Conservation (phyloP, 2,113 vertebrate species). For the Pycnonotus jocosus region DNA sequence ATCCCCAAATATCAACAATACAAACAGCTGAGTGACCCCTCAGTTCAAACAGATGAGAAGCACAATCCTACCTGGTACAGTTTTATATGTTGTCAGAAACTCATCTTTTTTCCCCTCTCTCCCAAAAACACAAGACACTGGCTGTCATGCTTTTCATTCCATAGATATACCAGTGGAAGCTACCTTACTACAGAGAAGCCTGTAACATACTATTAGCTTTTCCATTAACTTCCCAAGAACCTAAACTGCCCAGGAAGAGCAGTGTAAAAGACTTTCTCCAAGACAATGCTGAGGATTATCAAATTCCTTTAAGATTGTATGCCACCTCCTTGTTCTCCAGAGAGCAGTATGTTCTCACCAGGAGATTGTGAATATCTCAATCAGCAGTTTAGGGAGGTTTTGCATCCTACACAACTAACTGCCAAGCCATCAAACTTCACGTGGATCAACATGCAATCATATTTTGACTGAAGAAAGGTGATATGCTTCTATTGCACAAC, state of each 20-base stretch:
- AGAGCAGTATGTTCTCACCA: neutral
- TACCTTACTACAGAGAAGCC: neutral
- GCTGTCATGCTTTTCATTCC: neutral
- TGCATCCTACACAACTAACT: neutral
- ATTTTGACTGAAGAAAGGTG: neutral
- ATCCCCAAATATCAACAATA: neutral
- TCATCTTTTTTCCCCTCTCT: neutral
- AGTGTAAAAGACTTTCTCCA: neutral
- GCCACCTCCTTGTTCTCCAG: neutral
- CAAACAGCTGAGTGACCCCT: neutral
- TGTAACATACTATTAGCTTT: neutral
- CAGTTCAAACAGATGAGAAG: neutral
- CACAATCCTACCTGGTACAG: neutral
- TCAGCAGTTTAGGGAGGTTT: neutral
- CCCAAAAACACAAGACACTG: neutral
- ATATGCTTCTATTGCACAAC: neutral
- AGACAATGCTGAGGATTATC: neutral
- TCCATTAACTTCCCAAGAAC: neutral
- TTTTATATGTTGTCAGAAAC: neutral
- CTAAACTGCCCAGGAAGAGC: accelerated
- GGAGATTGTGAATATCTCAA: neutral
- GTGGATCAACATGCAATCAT: neutral
- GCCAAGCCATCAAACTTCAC: neutral
- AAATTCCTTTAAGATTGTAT: neutral
- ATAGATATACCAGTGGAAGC: neutral